Evolutionary conservation across 2,888 invertebrate genomes (phyloP), one percentile per base, ranked within the genome.

Genomic region (Calliscelio sp.): DNA sequence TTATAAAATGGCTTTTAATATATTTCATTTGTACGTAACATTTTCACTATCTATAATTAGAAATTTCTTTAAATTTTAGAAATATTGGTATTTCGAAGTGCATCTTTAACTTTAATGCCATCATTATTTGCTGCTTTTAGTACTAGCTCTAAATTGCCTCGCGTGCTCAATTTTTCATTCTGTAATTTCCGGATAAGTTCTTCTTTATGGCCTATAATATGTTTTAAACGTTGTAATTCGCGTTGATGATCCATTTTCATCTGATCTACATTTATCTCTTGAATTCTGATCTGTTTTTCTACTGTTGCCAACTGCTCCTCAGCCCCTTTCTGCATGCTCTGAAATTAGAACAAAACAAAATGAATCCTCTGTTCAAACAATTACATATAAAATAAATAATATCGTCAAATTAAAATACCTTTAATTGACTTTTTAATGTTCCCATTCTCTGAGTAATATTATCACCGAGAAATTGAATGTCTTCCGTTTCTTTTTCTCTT

Each of bases 311-410:
- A 90, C 89, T 94, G 94, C 77, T 94, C 93, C 90, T 93, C 94
- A 2, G 94, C 94, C 68, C 93, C 94, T 86, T 93, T 93, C 87
- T 94, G 94, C 14, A 95, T 94, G 73, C 91, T 93, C 94, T 95
- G 86, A 53, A 91, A 89, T 16, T 14, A 66, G 16, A 38, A 65
- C 8, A 32, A 32, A n/a, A n/a, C n/a, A n/a, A n/a, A n/a, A n/a
- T n/a, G n/a, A n/a, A n/a, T n/a, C n/a, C n/a, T n/a, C n/a, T n/a
- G n/a, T n/a, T n/a, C n/a, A n/a, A n/a, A n/a, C n/a, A n/a, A n/a
- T n/a, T n/a, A n/a, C n/a, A n/a, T n/a, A n/a, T n/a, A n/a, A n/a
- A n/a, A n/a, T n/a, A n/a, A n/a, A n/a, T n/a, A n/a, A n/a, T n/a
- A n/a, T n/a, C n/a, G n/a, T n/a, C n/a, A n/a, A n/a, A n/a, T n/a